Percentiles rank a stretch among this genome's conserved stretches.
phyloP scores from a whole-genome alignment of 2,888 invertebrate genomes.

The Tipula unca region DNA sequence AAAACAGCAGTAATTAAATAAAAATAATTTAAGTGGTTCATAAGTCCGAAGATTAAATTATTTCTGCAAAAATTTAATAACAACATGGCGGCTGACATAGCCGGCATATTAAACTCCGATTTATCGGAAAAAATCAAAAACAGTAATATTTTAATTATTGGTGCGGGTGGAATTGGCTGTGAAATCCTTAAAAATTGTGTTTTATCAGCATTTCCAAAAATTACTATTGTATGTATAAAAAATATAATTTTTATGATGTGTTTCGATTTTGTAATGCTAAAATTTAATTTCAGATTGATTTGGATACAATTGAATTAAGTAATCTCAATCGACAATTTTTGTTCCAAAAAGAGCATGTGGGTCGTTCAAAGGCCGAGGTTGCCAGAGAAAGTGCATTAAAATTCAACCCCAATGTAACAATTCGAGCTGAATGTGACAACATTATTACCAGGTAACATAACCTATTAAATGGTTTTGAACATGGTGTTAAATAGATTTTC shows the following conservation, averaged over 20 bases:
- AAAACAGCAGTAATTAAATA: not conserved
- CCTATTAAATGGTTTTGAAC: slow-evolving; percentile 1
- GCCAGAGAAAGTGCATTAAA: slow-evolving; percentile 81
- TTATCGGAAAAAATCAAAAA: slow-evolving; percentile 56
- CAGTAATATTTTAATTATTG: slow-evolving; percentile 77
- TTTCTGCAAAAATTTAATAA: not conserved
- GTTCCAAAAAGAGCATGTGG: slow-evolving; percentile 97
- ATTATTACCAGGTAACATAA: slow-evolving; percentile 73
- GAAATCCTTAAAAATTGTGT: slow-evolving; percentile 97
- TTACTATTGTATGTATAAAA: slow-evolving; percentile 75
- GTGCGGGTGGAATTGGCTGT: slow-evolving; percentile 99
- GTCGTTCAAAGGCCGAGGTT: slow-evolving; percentile 90
- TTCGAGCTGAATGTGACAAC: slow-evolving; percentile 86
- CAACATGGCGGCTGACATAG: slow-evolving; percentile 56
- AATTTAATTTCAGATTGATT: slow-evolving; percentile 82
- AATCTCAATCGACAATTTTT: slow-evolving; percentile 98
- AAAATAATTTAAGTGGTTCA: not conserved
- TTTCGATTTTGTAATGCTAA: not conserved
- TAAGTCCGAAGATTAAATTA: not conserved
- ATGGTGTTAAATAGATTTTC: not conserved
- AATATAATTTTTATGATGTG: not conserved
- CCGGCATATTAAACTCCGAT: slow-evolving; percentile 57
- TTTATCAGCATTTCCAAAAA: slow-evolving; percentile 82
- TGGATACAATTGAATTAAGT: slow-evolving; percentile 99
- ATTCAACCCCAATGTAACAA: slow-evolving; percentile 82